Conservation (phyloP, 2,797 vertebrate genomes). For the Pteronotus mesoamericanus region DNA sequence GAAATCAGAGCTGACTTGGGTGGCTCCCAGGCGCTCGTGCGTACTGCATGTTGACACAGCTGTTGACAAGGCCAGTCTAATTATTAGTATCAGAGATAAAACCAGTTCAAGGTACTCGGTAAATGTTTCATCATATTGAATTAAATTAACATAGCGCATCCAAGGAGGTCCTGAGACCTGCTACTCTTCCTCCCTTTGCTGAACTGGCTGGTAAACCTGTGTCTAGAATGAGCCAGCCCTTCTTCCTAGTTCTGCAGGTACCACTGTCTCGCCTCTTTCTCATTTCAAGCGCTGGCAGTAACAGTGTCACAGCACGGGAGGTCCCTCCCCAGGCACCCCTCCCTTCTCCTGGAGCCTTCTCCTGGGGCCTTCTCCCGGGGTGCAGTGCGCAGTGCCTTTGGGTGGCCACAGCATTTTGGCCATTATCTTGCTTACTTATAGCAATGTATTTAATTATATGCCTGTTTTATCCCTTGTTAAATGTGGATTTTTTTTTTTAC, state of each 20-base stretch:
- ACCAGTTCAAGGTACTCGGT: background rate
- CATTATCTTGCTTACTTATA: conserved; percentile 19
- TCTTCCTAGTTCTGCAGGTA: background rate
- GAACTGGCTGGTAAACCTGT: background rate
- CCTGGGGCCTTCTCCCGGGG: background rate
- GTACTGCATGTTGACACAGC: background rate
- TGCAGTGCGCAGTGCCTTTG: conserved; percentile 36
- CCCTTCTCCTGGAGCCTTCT: background rate
- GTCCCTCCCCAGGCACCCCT: background rate
- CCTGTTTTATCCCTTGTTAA: conserved; percentile 18
- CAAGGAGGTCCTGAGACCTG: background rate
- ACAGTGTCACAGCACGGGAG: background rate
- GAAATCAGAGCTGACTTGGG: background rate
- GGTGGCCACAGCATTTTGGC: background rate
- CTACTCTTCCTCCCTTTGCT: background rate
- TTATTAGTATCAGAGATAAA: background rate
- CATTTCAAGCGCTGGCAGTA: background rate
- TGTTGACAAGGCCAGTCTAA: background rate
- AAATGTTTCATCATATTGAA: background rate
- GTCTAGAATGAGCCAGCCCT: background rate
- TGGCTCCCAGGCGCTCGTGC: too few relatives aligned
- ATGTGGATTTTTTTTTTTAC: conserved; percentile 22
- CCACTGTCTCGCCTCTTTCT: background rate
- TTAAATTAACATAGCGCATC: background rate
- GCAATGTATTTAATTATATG: conserved; percentile 16